These are phyloP conservation scores for Phaedon cochleariae DNA, from an alignment of 2,888 invertebrate species.

Conservation along the genomic window DNA sequence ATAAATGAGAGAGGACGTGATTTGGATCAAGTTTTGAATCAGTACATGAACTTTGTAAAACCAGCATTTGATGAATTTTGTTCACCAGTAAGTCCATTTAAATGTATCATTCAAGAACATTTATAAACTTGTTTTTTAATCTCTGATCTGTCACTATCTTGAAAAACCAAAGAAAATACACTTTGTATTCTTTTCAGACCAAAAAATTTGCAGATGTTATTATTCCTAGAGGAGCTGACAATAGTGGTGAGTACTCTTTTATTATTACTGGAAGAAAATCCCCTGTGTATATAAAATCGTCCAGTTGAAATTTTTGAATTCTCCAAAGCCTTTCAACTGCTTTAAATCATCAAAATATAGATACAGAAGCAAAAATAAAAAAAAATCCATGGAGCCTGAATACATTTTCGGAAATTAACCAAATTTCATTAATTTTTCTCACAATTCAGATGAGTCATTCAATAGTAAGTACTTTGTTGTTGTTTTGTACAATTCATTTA, in stretches of 20 bases:
- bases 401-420: too few relatives aligned
- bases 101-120: too few relatives aligned
- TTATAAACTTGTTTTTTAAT: too few relatives aligned
- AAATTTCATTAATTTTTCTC: too few relatives aligned
- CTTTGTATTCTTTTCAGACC: conserved; percentile 72
- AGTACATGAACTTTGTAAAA: conserved; percentile 98
- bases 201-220: conserved; percentile 99
- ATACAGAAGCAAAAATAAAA: too few relatives aligned
- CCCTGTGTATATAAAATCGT: background rate
- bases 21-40: conserved; percentile 92
- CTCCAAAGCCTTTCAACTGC: too few relatives aligned
- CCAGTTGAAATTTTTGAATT: background rate
- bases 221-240: conserved; percentile 98
- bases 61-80: conserved; percentile 99
- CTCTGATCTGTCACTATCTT: too few relatives aligned
- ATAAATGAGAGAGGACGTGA: conserved; percentile 94
- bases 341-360: too few relatives aligned
- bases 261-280: conserved; percentile 22
- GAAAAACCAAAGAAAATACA: background rate
- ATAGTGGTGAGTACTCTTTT: conserved; percentile 76
- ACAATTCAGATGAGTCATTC: too few relatives aligned
- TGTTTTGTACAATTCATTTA: too few relatives aligned
- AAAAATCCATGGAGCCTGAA: too few relatives aligned
- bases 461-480: too few relatives aligned
- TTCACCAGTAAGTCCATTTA: conserved; percentile 80